Conservation (phyloP, 1,140 invertebrate species). For the Hetaerina americana region DNA sequence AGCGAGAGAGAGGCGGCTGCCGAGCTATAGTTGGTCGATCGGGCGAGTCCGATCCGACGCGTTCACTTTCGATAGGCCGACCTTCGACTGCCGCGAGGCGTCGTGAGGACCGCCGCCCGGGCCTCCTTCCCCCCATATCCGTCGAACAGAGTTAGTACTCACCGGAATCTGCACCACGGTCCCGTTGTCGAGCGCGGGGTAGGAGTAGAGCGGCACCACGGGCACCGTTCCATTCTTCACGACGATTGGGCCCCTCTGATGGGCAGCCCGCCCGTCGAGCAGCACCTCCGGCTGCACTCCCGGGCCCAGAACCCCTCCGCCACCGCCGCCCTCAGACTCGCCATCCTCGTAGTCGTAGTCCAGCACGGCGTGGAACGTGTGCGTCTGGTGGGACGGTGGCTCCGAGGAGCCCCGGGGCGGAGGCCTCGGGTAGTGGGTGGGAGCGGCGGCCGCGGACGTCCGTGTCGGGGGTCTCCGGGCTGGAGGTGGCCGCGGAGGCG, state of each 20-base stretch:
- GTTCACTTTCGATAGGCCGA: no score
- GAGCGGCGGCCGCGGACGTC: slow-evolving; percentile 6
- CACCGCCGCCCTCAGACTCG: slow-evolving; percentile 32
- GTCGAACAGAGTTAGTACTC: slow-evolving; percentile 30
- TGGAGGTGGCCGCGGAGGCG: background rate
- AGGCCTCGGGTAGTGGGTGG: slow-evolving; percentile 14
- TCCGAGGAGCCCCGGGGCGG: slow-evolving; percentile 22
- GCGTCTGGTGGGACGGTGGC: slow-evolving; percentile 39
- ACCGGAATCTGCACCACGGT: slow-evolving; percentile 75
- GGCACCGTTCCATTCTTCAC: slow-evolving; percentile 65
- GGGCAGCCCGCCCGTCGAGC: slow-evolving; percentile 44
- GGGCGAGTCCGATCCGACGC: no score
- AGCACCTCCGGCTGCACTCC: slow-evolving; percentile 3
- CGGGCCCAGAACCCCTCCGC: slow-evolving; percentile 27
- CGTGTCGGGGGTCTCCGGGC: slow-evolving; percentile 3
- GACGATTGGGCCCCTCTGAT: slow-evolving; percentile 66
- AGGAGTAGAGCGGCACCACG: slow-evolving; percentile 72
- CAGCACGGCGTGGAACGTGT: slow-evolving; percentile 46
- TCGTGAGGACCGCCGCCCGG: no score
- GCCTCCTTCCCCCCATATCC: background rate
- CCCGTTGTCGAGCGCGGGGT: slow-evolving; percentile 67
- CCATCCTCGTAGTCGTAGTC: slow-evolving; percentile 44
- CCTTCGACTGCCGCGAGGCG: no score
- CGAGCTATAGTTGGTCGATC: no score
- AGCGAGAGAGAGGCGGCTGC: no score